Evolutionary conservation across 2,888 invertebrate genomes (phyloP).

Genomic region (Zhuqinia jingwanae): DNA sequence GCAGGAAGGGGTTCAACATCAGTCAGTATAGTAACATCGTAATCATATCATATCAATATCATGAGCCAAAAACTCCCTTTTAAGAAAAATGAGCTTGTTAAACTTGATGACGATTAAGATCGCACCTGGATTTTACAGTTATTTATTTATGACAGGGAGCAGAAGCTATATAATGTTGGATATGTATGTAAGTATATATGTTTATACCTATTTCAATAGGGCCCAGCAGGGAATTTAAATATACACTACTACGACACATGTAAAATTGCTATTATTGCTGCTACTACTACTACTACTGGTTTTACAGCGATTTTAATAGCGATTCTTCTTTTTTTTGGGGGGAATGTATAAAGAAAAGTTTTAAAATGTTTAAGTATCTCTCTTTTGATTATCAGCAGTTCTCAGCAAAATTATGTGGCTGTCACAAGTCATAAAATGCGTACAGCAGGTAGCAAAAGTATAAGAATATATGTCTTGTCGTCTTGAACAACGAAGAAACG

Average conservation of each 20-base stretch:
- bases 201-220: too few relatives aligned
- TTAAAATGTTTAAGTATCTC: not conserved
- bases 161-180: slow-evolving; percentile 14
- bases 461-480: not conserved
- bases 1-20: slow-evolving; percentile 12
- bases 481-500: not conserved
- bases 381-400: slow-evolving; percentile 34
- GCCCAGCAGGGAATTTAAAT: slow-evolving; percentile 9
- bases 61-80: slow-evolving; percentile 32
- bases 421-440: slow-evolving; percentile 64
- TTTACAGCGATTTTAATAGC: slow-evolving; percentile 64
- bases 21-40: not conserved
- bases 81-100: slow-evolving; percentile 13
- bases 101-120: slow-evolving; percentile 48
- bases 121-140: slow-evolving; percentile 67
- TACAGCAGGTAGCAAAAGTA: slow-evolving; percentile 65
- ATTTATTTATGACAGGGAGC: slow-evolving; percentile 63
- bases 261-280: too few relatives aligned
- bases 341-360: slow-evolving; percentile 56
- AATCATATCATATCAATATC: slow-evolving; percentile 18
- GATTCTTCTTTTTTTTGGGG: slow-evolving; percentile 40
- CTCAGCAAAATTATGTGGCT: slow-evolving; percentile 60
- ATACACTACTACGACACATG: slow-evolving; percentile 38
- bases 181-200: not conserved
- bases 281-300: too few relatives aligned